These are phyloP conservation scores for Actinostola sp. DNA, from an alignment of 92 coral and sea anemone species.

Conservation along the genomic window DNA sequence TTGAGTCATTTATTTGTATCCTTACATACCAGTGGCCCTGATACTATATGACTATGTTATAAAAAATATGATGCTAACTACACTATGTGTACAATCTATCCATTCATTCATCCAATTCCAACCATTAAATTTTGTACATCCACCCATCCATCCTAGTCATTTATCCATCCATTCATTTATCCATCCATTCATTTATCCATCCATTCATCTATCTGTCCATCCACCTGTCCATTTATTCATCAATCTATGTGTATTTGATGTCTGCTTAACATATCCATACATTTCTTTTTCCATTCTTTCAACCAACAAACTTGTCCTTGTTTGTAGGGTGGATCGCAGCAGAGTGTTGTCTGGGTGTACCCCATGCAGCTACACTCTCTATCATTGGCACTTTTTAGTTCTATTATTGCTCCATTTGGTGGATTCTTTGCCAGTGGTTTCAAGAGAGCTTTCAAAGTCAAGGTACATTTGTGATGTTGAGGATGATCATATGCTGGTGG, in stretches of 20 bases:
- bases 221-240: too few species aligned
- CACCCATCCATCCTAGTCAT: too few species aligned
- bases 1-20: neutral
- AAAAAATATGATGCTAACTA: neutral
- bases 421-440: conserved; percentile 99
- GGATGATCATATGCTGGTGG: too few species aligned
- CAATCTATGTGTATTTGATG: too few species aligned
- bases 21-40: neutral
- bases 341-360: conserved; percentile 82
- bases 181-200: too few species aligned
- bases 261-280: neutral
- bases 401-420: conserved; percentile 96
- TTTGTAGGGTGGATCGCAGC: conserved; percentile 69
- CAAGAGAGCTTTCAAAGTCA: conserved; percentile 97
- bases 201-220: too few species aligned
- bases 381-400: conserved; percentile 83
- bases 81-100: too few species aligned
- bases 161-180: too few species aligned
- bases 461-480: conserved; percentile 44
- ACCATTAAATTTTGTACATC: too few species aligned
- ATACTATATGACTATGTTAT: neutral
- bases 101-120: too few species aligned
- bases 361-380: conserved; percentile 97
- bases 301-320: neutral
- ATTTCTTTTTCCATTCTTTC: neutral